Base-by-base conservation (phyloP, 35 echinoderm and acorn worm species). In the Stichopus chloronotus region DNA sequence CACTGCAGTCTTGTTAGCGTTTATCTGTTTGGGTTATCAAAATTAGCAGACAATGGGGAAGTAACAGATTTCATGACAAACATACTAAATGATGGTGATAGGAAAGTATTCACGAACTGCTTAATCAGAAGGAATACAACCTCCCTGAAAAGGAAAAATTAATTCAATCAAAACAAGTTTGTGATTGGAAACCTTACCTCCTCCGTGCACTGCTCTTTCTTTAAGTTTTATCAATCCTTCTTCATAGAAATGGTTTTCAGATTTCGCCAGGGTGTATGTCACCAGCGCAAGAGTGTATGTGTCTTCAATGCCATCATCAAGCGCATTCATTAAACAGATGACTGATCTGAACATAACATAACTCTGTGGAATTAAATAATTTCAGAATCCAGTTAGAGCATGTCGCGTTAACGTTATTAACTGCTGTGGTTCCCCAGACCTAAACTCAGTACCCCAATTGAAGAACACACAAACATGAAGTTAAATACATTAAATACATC, bases 201-300 rank as follows among this genome's bases (percentile, higher is more conserved):
- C 90, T 8, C 9, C 79, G 3, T 43, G 30, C 30, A 78, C 55
- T 53, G 90, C 90, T 14, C 11, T 55, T 79, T 78, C 90, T 22
- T 91, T 12, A 14, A 91, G 54, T 53, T 78, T 7, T 9, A 14
- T 21, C 52, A 89, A 25, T 43, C 59, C 87, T 43, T 4, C 5
- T 8, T 7, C 0, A 55, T 79, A 79, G 72, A 57, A 79, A 7
- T 16, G 53, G 7, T 52, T 78, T 20, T 30, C 72, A 52, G 52
- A 16, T 20, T 91, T 91, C 4, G 72, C 90, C 4, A 91, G 72
- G n/a, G 90, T 71, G 56, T 91, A 91, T 17, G 90, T 78, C 9
- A 91, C 90, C 4, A 91, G 52, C 0, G 90, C 72, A 9, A 91
- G 76, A 2, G 72, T 21, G 16, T 91, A 91, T 16, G 72, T 57